Evolutionary conservation across 2,888 invertebrate species (phyloP), one percentile per base, ranked within the genome.

Genomic region (Antheraea assamensis): DNA sequence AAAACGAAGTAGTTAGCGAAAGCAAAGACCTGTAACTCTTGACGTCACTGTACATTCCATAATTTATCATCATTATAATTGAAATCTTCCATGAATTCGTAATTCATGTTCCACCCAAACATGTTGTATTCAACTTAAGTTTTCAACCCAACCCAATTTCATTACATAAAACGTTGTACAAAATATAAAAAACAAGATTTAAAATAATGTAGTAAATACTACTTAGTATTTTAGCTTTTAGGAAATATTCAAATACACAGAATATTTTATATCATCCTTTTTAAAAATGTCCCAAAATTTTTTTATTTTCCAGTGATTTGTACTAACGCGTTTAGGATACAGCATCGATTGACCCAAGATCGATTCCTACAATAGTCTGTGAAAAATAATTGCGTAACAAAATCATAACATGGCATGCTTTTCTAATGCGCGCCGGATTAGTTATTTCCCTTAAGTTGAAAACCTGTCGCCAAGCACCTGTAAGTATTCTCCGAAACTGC

Each of bases 1-100:
- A 61, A 27, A 61, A 55, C 7, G 55, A n/a, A 55, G 10, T n/a
- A 3, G 21, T 55, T 27, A 61, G 27, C 27, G 13, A 61, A 61
- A 27, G 15, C 61, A 61, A 61, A 55, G 19, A n/a, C 78, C 79
- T 79, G 77, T 78, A 79, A 81, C 79, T 78, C 80, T 78, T 77
- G 72, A 75, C 74, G 74, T 71, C 74, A 77, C 75, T 80, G 80
- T 79, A 79, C 77, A 77, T 76, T 76, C 78, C 77, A 76, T 76
- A 83, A 85, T 84, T 83, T 83, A 84, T 80, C 79, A 74, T 77
- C 76, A 80, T 81, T 80, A 80, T 82, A 85, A 83, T 82, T 75
- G 80, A 80, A 83, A 81, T 80, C 76, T 82, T 30, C 27, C 30
- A 17, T 27, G 61, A 64, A 27, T 80, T 76, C 77, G 76, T 35